Base-by-base conservation (phyloP, 1,140 invertebrate genomes). In the Rhopalosiphum maidis region DNA sequence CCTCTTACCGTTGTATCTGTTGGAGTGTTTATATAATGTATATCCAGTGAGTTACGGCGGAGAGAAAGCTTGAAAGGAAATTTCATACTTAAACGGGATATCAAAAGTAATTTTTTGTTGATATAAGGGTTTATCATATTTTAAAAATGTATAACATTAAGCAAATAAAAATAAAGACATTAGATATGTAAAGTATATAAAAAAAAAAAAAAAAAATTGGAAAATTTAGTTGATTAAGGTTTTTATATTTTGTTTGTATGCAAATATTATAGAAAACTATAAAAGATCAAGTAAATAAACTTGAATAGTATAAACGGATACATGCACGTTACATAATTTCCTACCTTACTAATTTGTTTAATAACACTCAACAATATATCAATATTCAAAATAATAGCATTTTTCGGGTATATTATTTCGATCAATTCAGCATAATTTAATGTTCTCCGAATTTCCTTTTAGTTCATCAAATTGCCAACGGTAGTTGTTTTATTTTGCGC, bases 11-110 rank as follows among this genome's bases (percentile, higher is more conserved):
- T 68, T 15, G 3, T 23, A 68, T 68, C 60, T 68, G 30, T 68
- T 25, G 22, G 82, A 23, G 82, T 41, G 35, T 23, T 41, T 85
- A 15, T 85, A 85, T 85, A 85, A 37, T 43, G 68, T 77, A 41
- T 83, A 60, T 30, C 55, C 7, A 30, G 30, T 30, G 30, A 60
- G 55, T 30, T 60, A 60, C 30, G 11, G 25, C 30, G 30, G 22
- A 30, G 25, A 46, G 85, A 30, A 30, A 86, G 11, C 43, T 48
- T 25, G 41, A n/a, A n/a, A 87, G 85, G 43, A 87, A 87, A 87
- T 48, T 87, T 87, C 85, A 48, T 46, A 46, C 85, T 87, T 46
- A 87, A 87, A 46, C 41, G 46, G 48, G 30, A 87, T 77, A 77
- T 77, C 21, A 87, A 87, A 48, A 48, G 43, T 48, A 87, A 87